Conservation (phyloP, 2,797 vertebrate genomes). For the Cynopterus sphinx region DNA sequence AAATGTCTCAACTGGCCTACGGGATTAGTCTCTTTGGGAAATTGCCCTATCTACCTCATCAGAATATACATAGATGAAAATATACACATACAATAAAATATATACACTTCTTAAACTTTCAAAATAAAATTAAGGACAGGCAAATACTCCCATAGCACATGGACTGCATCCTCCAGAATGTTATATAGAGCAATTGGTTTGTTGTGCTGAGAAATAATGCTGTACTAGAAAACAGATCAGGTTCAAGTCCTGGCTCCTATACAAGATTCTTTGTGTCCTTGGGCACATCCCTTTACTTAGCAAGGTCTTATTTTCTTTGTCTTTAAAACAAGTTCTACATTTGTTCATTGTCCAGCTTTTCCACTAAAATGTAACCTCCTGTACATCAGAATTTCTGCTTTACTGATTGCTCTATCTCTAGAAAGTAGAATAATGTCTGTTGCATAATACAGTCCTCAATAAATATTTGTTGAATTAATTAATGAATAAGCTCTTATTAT, state of each 20-base stretch:
- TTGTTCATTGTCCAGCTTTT: constrained; percentile 45
- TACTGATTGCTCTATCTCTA: neutral
- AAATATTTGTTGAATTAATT: neutral
- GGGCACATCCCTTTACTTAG: neutral
- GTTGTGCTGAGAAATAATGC: neutral
- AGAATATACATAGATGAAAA: neutral
- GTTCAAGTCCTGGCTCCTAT: neutral
- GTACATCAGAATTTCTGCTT: neutral
- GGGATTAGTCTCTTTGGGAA: neutral
- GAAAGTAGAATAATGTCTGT: neutral
- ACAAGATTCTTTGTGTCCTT: neutral
- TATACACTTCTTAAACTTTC: neutral
- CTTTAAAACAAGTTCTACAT: neutral
- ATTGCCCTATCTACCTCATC: neutral
- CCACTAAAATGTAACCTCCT: neutral
- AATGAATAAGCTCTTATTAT: neutral
- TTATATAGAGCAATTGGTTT: neutral
- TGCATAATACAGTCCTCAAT: neutral
- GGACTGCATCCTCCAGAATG: neutral
- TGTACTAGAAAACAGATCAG: neutral
- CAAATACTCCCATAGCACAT: neutral
- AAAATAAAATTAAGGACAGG: neutral
- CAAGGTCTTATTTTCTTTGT: neutral
- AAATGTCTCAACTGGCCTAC: neutral
- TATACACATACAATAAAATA: neutral